phyloP scores from a whole-genome alignment of 2,113 vertebrate species.

The Gopherus flavomarginatus region DNA sequence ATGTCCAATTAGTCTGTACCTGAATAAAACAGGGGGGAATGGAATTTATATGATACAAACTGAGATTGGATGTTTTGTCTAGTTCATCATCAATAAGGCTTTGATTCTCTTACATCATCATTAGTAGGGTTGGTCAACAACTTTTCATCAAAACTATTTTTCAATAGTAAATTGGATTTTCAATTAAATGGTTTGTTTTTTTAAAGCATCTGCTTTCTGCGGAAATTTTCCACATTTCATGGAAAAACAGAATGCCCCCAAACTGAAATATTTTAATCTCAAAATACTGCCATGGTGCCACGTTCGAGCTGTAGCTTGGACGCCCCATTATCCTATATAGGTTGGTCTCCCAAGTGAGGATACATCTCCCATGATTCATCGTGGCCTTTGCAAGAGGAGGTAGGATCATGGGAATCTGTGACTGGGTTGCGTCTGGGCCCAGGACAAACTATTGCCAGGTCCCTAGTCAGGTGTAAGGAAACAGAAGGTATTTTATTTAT shows the following conservation, averaged over 20 bases:
- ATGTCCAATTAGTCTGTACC: slow-evolving; percentile 48
- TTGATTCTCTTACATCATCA: background rate
- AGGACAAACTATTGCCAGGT: background rate
- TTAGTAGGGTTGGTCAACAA: background rate
- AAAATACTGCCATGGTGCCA: background rate
- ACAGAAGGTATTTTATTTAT: background rate
- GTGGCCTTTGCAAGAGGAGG: background rate
- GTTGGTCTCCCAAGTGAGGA: background rate
- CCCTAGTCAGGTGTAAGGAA: background rate
- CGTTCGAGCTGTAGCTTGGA: too few species aligned
- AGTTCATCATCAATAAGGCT: background rate
- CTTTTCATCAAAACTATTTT: background rate
- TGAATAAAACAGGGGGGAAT: background rate
- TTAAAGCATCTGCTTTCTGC: accelerated
- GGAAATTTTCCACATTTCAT: background rate
- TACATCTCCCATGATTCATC: background rate
- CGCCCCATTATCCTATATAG: background rate
- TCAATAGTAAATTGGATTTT: accelerated
- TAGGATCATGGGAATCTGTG: background rate
- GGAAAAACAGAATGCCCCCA: background rate
- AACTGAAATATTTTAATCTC: background rate
- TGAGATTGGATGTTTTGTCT: background rate
- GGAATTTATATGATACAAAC: background rate
- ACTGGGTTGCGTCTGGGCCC: background rate
- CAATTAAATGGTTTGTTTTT: background rate